Percentiles rank a stretch among this genome's conserved stretches.
These are phyloP conservation scores for Mizuhopecten yessoensis DNA, from an alignment of 1,140 invertebrate genomes.

Conservation along the genomic window DNA sequence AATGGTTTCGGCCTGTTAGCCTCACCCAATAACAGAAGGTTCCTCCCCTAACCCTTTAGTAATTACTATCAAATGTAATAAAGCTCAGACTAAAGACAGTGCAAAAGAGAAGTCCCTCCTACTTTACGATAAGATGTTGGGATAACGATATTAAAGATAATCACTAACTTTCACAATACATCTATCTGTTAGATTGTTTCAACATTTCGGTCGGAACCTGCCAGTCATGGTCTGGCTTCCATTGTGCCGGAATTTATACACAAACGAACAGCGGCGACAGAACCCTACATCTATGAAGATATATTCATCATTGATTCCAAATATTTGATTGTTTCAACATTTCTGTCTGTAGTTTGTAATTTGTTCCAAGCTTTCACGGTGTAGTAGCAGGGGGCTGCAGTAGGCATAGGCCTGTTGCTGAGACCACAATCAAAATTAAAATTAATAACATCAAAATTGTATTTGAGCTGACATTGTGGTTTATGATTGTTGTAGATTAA, in stretches of 20 bases:
- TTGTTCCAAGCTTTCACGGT: not conserved
- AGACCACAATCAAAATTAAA: not conserved
- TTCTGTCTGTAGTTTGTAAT: not conserved
- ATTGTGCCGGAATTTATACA: not conserved
- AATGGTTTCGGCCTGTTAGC: not conserved
- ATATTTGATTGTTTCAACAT: slow-evolving; percentile 26
- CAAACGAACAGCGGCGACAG: not conserved
- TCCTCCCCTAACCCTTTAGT: not conserved
- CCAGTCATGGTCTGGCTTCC: not conserved
- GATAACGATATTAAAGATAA: slow-evolving; percentile 21
- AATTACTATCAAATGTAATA: slow-evolving; percentile 36
- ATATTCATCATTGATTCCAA: slow-evolving; percentile 16
- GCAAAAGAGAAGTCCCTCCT: not conserved
- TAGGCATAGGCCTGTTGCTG: not conserved
- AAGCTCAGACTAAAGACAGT: not conserved
- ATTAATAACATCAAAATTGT: not conserved
- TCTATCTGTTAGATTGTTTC: slow-evolving; percentile 35
- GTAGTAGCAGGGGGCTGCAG: not conserved
- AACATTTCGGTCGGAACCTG: slow-evolving; percentile 1
- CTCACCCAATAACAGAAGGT: not conserved
- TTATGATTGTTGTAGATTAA: slow-evolving; percentile 7
- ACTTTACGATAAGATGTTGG: not conserved
- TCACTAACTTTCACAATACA: slow-evolving; percentile 28
- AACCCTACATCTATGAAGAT: not conserved
- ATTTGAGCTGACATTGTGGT: not conserved